Percentiles rank a stretch among this genome's conserved stretches.
Evolutionary conservation across 2,797 vertebrate genomes (phyloP).

Genomic region (Argentina silus): DNA sequence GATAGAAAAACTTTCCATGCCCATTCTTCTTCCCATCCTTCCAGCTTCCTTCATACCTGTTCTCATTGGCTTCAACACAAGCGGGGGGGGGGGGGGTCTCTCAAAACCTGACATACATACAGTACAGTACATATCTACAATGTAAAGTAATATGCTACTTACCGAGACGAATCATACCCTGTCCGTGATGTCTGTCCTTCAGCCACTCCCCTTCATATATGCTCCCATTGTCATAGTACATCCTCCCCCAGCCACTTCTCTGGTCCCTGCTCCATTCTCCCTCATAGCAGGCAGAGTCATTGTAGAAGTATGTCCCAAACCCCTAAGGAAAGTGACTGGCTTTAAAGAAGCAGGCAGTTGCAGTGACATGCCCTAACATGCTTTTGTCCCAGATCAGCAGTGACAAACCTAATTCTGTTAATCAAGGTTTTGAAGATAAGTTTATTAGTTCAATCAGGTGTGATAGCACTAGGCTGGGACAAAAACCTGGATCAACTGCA

Average conservation of each 20-base stretch:
- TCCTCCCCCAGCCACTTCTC: slow-evolving; percentile 87
- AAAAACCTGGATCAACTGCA: too few species aligned
- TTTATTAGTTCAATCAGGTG: too few species aligned
- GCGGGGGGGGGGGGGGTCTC: not conserved
- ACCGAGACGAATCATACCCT: slow-evolving; percentile 83
- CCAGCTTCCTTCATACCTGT: slow-evolving; percentile 89
- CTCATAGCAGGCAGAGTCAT: slow-evolving; percentile 77
- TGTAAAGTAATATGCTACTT: slow-evolving; percentile 34
- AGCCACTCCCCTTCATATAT: slow-evolving; percentile 91
- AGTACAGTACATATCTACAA: not conserved
- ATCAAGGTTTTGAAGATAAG: too few species aligned
- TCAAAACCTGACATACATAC: not conserved
- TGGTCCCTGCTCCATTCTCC: slow-evolving; percentile 84
- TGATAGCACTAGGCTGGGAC: too few species aligned
- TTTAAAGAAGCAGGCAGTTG: not conserved
- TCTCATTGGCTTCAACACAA: slow-evolving; percentile 81
- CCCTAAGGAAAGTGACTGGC: slow-evolving; percentile 74
- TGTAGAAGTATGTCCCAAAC: slow-evolving; percentile 79
- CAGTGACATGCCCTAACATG: too few species aligned
- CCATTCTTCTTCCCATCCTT: slow-evolving; percentile 86
- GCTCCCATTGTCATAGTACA: slow-evolving; percentile 82
- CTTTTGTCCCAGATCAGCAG: too few species aligned
- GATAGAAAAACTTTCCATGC: slow-evolving; percentile 81
- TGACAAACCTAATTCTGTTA: too few species aligned
- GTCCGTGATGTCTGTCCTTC: slow-evolving; percentile 75